These are phyloP conservation scores for Catagonus wagneri DNA, from an alignment of 2,113 vertebrate genomes.

Conservation along the genomic window DNA sequence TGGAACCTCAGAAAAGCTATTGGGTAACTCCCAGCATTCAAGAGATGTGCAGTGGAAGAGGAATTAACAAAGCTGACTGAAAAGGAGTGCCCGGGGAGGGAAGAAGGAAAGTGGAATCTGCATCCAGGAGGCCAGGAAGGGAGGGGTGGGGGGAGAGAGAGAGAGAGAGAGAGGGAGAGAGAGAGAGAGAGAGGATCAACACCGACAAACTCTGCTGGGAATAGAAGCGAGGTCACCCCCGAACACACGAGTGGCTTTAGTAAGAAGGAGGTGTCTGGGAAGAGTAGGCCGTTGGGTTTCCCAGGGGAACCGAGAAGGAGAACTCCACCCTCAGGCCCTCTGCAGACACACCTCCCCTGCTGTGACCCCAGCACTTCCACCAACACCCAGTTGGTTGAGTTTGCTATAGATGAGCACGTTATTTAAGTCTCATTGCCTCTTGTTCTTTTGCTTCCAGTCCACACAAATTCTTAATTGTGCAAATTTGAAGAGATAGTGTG, in stretches of 20 bases:
- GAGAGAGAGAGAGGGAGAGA: no score
- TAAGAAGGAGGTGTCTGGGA: neutral
- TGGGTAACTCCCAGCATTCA: neutral
- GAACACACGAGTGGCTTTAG: neutral
- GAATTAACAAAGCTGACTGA: neutral
- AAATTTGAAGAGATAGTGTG: neutral
- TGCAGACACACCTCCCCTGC: rapidly evolving
- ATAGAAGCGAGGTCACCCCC: neutral
- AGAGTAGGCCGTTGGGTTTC: no score
- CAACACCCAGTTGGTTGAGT: rapidly evolving
- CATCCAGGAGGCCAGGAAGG: neutral
- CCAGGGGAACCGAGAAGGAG: neutral
- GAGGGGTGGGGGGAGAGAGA: no score
- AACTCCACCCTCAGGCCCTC: rapidly evolving
- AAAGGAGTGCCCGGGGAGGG: neutral
- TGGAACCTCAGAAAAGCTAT: neutral
- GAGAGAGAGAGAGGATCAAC: neutral
- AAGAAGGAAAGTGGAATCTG: neutral
- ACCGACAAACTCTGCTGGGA: neutral
- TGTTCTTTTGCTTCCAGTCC: neutral
- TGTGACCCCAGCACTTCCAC: neutral
- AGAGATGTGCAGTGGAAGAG: neutral
- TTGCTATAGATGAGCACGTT: no score
- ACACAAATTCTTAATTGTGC: neutral
- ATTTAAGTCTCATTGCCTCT: neutral